phyloP scores from a whole-genome alignment of 2,113 vertebrate genomes.

The Grus americana region DNA sequence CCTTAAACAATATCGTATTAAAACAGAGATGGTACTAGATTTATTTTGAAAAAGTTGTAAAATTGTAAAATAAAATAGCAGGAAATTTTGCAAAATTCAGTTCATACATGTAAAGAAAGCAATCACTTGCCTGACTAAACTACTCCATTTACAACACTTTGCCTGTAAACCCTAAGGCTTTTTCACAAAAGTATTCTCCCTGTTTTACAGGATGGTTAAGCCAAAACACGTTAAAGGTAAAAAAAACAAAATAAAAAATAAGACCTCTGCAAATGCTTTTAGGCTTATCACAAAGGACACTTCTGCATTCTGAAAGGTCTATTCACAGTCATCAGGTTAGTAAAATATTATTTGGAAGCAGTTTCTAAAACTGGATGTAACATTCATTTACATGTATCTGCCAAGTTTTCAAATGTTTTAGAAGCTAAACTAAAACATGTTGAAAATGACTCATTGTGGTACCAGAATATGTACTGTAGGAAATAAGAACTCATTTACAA shows the following conservation, averaged over 20 bases:
- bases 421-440: constrained; percentile 78
- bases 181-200: background rate
- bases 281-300: background rate
- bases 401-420: constrained; percentile 78
- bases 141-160: background rate
- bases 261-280: background rate
- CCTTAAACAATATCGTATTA: background rate
- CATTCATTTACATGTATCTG: constrained; percentile 68
- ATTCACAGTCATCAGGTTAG: constrained; percentile 47
- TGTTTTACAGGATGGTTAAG: background rate
- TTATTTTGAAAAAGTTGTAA: background rate
- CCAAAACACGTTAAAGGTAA: background rate
- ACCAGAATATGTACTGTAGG: constrained; percentile 75
- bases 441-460: constrained; percentile 77
- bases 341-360: constrained; percentile 67
- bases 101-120: background rate
- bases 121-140: background rate
- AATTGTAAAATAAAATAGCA: background rate
- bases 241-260: background rate
- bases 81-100: background rate
- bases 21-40: background rate
- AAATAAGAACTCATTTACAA: constrained; percentile 81
- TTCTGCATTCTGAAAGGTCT: constrained; percentile 68
- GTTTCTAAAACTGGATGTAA: constrained; percentile 71
- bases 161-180: background rate